phyloP scores from a whole-genome alignment of 2,113 vertebrate species.

The Oryzias javanicus region DNA sequence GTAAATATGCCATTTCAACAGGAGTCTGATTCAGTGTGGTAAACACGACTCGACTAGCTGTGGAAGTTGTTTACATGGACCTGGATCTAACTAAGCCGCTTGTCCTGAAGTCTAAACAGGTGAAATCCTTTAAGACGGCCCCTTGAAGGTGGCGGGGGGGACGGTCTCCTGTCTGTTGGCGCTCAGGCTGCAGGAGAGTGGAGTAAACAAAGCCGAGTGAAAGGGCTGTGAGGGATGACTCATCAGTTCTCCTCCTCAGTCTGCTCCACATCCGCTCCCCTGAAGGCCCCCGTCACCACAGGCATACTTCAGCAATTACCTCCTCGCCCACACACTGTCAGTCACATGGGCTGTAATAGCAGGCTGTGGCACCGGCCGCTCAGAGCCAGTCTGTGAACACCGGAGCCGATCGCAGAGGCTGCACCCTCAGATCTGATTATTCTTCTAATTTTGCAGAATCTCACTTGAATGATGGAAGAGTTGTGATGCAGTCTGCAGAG shows the following conservation, averaged over 20 bases:
- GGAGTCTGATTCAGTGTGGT: slow-evolving; percentile 16
- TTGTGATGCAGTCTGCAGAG: too few species aligned
- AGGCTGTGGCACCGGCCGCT: slow-evolving; percentile 51
- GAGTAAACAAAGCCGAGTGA: slow-evolving; percentile 63
- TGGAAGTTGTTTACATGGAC: slow-evolving; percentile 56
- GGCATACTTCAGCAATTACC: slow-evolving; percentile 71
- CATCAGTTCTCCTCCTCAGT: slow-evolving; percentile 69
- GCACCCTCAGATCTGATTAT: neutral
- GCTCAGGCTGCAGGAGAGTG: slow-evolving; percentile 17
- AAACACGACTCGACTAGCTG: slow-evolving; percentile 36
- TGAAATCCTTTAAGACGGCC: slow-evolving; percentile 62
- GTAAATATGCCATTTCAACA: slow-evolving; percentile 17
- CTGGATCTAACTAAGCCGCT: slow-evolving; percentile 57
- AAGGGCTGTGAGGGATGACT: slow-evolving; percentile 66
- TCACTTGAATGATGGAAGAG: too few species aligned
- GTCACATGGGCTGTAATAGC: slow-evolving; percentile 67
- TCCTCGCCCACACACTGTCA: slow-evolving; percentile 66
- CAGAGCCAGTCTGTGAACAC: slow-evolving; percentile 2
- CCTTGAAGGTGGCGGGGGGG: slow-evolving; percentile 12
- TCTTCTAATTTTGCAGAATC: too few species aligned
- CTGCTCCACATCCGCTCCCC: slow-evolving; percentile 70
- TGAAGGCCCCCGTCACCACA: slow-evolving; percentile 61
- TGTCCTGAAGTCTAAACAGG: slow-evolving; percentile 54
- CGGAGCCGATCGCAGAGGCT: neutral
- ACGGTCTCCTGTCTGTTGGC: slow-evolving; percentile 46